Percentiles rank a stretch among this genome's conserved stretches.
These are phyloP conservation scores for Ceramica pisi DNA, from an alignment of 2,888 invertebrate species.

Conservation along the genomic window DNA sequence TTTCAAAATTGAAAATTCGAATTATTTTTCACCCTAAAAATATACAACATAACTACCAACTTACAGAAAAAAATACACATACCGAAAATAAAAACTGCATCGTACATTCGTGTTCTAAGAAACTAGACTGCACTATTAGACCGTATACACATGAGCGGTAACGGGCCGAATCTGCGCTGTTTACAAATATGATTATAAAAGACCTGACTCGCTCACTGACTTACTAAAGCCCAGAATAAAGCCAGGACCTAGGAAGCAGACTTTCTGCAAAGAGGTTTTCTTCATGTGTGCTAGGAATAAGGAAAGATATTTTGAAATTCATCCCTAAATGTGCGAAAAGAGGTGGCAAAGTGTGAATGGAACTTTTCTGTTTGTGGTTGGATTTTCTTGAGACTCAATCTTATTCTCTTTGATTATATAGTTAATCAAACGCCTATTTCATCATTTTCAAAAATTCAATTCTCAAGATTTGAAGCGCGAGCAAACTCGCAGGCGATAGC, in stretches of 20 bases:
- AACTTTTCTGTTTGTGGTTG: background rate
- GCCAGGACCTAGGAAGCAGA: background rate
- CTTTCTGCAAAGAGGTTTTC: background rate
- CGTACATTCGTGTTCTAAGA: constrained; percentile 37
- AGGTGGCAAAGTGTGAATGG: background rate
- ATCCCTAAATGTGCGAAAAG: background rate
- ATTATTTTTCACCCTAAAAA: background rate
- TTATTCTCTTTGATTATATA: background rate
- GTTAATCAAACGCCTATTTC: background rate
- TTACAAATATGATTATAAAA: background rate
- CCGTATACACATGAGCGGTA: constrained; percentile 27
- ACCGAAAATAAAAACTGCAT: constrained; percentile 22
- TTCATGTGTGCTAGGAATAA: background rate
- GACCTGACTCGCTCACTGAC: background rate
- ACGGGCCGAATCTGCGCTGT: constrained; percentile 60
- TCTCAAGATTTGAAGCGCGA: background rate
- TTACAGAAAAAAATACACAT: background rate
- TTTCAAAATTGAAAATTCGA: background rate
- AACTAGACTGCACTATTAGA: constrained; percentile 58
- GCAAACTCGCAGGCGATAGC: background rate
- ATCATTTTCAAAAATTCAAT: background rate
- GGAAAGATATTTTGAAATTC: background rate
- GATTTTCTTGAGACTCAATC: background rate
- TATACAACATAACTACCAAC: background rate
- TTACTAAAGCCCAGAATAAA: background rate